Base-by-base conservation (phyloP, 2,797 vertebrate species). In the Hyperoplus lanceolatus region DNA sequence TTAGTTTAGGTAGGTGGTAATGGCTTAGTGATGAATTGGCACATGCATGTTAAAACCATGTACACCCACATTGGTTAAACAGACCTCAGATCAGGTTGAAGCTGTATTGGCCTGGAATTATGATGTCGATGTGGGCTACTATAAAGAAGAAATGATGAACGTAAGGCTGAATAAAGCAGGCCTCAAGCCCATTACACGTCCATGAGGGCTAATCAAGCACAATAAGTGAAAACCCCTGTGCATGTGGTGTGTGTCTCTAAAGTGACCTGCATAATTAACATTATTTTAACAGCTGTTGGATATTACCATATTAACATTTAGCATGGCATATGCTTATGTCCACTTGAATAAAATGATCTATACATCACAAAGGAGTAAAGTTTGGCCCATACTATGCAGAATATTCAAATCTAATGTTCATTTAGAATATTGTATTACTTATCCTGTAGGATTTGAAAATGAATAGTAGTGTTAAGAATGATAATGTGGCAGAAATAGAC, bases 221-320 rank as follows among this genome's bases (percentile, higher is more conserved):
- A 53, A 43, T 39, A 57, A 75, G 75, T 78, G 64, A 53, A 41
- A 67, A 73, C 69, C 70, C 64, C 39, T 73, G 65, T 62, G 71
- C 29, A 15, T 60, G 58, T 65, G 64, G 58, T 48, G 45, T 42
- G 45, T 59, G 38, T 58, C 42, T 61, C 66, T 62, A 58, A 68
- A 76, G 45, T 56, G 49, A 15, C 48, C 36, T n/a, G 15, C n/a
- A 53, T 71, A 63, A 74, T 80, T 18, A 60, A 39, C 39, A 15
- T 45, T 9, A 14, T 50, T 79, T 71, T 67, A 54, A 58, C 61
- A 70, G 39, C 58, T 61, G 56, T n/a, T 54, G 15, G 46, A 61
- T 43, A 39, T 39, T 48, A 74, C 59, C 39, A 64, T n/a, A 12
- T n/a, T 64, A 39, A 8, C 39, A 18, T 69, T 60, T 48, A 61